Evolutionary conservation across 2,797 vertebrate genomes (phyloP).

Genomic region (Xenentodon cancila): DNA sequence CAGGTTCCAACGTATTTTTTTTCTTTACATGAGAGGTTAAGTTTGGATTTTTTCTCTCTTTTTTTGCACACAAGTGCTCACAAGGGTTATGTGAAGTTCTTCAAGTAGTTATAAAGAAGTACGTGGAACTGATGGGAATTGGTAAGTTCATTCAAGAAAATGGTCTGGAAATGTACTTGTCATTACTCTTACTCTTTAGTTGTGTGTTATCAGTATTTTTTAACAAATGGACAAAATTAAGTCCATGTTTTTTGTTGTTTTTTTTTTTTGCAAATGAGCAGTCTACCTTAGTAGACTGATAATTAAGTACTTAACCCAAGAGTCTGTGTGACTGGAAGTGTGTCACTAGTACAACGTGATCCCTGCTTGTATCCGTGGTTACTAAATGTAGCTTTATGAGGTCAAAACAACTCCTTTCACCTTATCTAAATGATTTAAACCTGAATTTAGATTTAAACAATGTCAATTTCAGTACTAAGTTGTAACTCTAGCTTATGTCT

Average conservation of each 20-base stretch:
- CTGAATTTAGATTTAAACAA: too few species aligned
- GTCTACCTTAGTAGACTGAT: not conserved
- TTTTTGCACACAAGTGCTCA: slow-evolving; percentile 21
- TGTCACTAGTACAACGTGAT: not conserved
- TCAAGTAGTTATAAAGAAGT: slow-evolving; percentile 7
- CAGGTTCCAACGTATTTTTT: slow-evolving; percentile 40
- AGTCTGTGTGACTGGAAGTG: too few species aligned
- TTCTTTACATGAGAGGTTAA: slow-evolving; percentile 32
- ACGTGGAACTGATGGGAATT: not conserved
- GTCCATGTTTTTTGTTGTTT: too few species aligned
- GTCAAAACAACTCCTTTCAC: not conserved
- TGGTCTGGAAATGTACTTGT: not conserved
- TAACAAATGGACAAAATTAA: not conserved
- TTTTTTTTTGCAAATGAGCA: not conserved
- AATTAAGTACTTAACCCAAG: not conserved
- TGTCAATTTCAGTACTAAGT: too few species aligned
- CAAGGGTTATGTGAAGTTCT: slow-evolving; percentile 13
- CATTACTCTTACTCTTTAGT: not conserved
- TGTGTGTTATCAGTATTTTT: not conserved
- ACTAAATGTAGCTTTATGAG: not conserved
- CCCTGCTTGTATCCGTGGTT: not conserved
- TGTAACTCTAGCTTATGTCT: too few species aligned
- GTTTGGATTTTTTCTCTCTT: slow-evolving; percentile 36
- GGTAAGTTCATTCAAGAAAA: not conserved
- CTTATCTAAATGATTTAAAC: too few species aligned